Evolutionary conservation across 2,888 invertebrate species (phyloP), one percentile per base, ranked within the genome.

Genomic region (Oscheius myriophilus): DNA sequence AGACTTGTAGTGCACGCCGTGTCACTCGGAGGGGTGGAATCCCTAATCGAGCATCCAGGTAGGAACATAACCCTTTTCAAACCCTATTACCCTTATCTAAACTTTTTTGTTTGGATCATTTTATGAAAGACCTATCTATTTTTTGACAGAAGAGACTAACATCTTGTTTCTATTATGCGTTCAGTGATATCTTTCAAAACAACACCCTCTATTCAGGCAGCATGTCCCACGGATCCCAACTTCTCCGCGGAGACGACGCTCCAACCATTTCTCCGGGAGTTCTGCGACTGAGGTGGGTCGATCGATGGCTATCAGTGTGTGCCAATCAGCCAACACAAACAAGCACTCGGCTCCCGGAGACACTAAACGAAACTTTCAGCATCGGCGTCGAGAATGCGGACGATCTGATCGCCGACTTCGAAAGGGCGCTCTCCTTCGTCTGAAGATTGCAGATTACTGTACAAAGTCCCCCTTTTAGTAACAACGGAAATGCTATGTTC

Each of bases 321-420:
- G 33, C 33, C 33, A 33, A 33, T 33, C 33, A 33, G 33, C 33
- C 4, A 33, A 33, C 33, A 33, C 33, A 33, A 33, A 33, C 33
- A 33, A 33, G 4, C 33, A 33, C 33, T 33, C 9, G 33, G 33
- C 3, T 3, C 33, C 9, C 33, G 4, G 4, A 9, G 33, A 33
- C 4, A 33, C 33, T 33, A 33, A 33, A 33, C 33, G 33, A 33
- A 16, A 62, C 39, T 70, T 78, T 61, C 72, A 81, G 78, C 46
- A 83, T 88, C 59, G 88, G 88, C 14, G 41, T 88, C 7, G 88
- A 88, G 64, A 83, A 87, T 54, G 77, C 82, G 12, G 84, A 82
- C 23, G 88, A 88, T 67, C 77, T 88, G 52, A 86, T 87, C 25
- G 82, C 76, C 49, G 88, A 88, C 72, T 82, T 88, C 42, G 62